Evolutionary conservation across 1,140 invertebrate species (phyloP), one percentile per base, ranked within the genome.

Genomic region (Aporrectodea caliginosa): DNA sequence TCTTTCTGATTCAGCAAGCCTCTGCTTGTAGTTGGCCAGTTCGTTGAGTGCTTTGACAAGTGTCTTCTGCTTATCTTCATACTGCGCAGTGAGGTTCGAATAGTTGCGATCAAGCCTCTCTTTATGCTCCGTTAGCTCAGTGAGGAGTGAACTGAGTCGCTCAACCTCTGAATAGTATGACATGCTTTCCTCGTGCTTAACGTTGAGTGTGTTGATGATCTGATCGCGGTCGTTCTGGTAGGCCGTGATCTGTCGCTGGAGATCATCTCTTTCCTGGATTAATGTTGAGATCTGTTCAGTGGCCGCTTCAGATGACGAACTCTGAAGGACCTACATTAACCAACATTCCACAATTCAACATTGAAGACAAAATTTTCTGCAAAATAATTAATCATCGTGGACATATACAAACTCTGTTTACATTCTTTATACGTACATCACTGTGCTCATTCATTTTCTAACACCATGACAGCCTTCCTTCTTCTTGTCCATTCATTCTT

Each of bases 101-200:
- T 90, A 84, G 30, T 88, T 87, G 30, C 88, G 86, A 76, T 88
- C 75, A 1, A 86, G 81, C 29, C 82, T 30, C 2, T 86, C 83
- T 79, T 88, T 85, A 35, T 90, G 89, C 75, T 85, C 81, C 6
- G 71, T 80, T 43, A 85, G 81, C 16, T 77, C 76, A n/a, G 80
- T 76, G 0, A 90, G 80, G 1, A 84, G 79, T 6, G 82, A 84
- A 29, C 91, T 91, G n/a, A 96, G 83, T 58, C 93, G 90, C 85
- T 95, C 93, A 77, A 95, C 93, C 89, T 96, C 94, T 1, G 88
- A 90, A 82, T 95, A 93, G 87, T 95, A 95, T 72, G 92, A 91
- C 0, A 94, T 84, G 84, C 91, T 94, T 87, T 96, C 94, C 78
- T 93, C 91, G 82, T 96, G 94, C 88, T 96, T 96, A 71, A 92